A percentile compares a stretch with the other conserved stretches of the same genome.
These are phyloP conservation scores for Andrena flavipes DNA, from an alignment of 2,888 invertebrate species.

Conservation along the genomic window DNA sequence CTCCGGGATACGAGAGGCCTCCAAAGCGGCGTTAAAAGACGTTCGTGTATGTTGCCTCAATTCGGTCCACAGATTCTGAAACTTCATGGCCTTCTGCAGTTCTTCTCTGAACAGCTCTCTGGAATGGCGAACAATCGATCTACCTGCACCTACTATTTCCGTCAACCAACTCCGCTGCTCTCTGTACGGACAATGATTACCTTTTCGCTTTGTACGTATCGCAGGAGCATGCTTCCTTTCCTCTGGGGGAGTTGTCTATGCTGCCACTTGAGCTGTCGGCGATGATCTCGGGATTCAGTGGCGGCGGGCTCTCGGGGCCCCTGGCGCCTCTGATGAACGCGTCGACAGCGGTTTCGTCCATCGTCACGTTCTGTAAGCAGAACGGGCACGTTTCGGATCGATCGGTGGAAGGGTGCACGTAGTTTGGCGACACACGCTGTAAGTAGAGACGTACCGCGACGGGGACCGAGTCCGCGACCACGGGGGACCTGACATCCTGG, in stretches of 20 bases:
- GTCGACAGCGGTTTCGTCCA: conserved; percentile 53
- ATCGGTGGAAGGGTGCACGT: background rate
- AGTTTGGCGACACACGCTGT: background rate
- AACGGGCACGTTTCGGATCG: conserved; percentile 3
- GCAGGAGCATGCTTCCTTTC: conserved; percentile 76
- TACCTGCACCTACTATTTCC: no score
- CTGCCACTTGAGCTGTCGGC: conserved; percentile 27
- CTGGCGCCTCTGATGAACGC: conserved; percentile 51
- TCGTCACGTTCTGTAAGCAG: conserved; percentile 50
- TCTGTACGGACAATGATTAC: conserved; percentile 60
- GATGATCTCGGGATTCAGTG: conserved; percentile 16
- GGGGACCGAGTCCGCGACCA: conserved; percentile 57
- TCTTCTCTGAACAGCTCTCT: conserved; percentile 80
- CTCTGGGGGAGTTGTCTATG: conserved; percentile 48
- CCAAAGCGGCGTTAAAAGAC: conserved; percentile 83
- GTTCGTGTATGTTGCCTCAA: conserved; percentile 84
- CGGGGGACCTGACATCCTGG: conserved; percentile 61
- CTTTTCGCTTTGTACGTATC: conserved; percentile 79
- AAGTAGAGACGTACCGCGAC: conserved; percentile 59
- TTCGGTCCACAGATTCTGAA: conserved; percentile 85
- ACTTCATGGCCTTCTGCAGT: conserved; percentile 83
- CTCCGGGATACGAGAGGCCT: conserved; percentile 71
- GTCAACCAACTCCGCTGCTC: background rate
- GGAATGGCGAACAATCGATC: conserved; percentile 6
- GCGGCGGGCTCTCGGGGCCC: conserved; percentile 29